These are phyloP conservation scores for Deilephila porcellus DNA, from an alignment of 2,888 invertebrate species.

Conservation along the genomic window DNA sequence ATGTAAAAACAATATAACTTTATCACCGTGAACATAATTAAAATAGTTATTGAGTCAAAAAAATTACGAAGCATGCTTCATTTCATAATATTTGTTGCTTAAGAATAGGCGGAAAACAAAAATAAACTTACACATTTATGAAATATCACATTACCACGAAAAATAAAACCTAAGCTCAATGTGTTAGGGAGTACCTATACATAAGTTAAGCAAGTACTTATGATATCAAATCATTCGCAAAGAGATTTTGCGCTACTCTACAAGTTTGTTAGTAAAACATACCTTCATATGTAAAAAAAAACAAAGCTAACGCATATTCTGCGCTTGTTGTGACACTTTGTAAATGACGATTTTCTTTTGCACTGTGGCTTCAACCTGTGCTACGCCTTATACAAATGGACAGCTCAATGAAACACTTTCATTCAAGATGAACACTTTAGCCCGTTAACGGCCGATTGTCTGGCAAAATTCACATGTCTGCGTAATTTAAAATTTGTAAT, in stretches of 20 bases:
- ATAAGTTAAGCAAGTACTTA: too few species aligned
- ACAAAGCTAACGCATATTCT: background rate
- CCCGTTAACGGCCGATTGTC: slow-evolving; percentile 47
- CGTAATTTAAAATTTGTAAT: slow-evolving; percentile 26
- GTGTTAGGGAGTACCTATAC: too few species aligned
- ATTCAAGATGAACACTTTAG: slow-evolving; percentile 51
- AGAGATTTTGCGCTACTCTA: background rate
- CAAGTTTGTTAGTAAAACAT: background rate
- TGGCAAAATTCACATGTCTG: slow-evolving; percentile 43
- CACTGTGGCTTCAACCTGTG: slow-evolving; percentile 19
- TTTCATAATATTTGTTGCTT: too few species aligned
- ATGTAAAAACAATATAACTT: background rate
- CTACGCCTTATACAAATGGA: slow-evolving; percentile 48
- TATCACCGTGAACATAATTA: too few species aligned
- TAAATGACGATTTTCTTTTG: background rate
- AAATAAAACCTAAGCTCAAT: too few species aligned
- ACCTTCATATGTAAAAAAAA: background rate
- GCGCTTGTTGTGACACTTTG: background rate
- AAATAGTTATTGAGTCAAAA: too few species aligned
- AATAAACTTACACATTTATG: too few species aligned
- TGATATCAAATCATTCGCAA: background rate
- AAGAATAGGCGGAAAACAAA: too few species aligned
- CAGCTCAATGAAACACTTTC: slow-evolving; percentile 60
- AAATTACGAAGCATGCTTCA: too few species aligned
- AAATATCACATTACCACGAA: too few species aligned